Evolutionary conservation across 2,113 vertebrate genomes (phyloP).

Genomic region (Ameiurus melas): DNA sequence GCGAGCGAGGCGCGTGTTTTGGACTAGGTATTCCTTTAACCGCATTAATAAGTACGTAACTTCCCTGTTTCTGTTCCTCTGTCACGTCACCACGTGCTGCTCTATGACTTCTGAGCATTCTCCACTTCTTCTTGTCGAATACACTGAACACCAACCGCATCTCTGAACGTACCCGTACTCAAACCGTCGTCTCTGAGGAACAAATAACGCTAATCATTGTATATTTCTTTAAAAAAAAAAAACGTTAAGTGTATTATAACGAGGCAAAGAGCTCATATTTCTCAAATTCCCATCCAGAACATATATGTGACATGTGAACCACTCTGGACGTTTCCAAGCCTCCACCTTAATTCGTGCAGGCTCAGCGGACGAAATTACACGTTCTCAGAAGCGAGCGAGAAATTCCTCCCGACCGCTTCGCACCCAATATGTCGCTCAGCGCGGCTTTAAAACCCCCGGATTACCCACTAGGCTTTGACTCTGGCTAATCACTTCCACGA

Average conservation of each 20-base stretch:
- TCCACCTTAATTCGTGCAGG: neutral
- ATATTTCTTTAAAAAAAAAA: neutral
- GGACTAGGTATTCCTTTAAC: neutral
- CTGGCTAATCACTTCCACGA: neutral
- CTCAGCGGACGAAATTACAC: neutral
- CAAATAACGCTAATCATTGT: neutral
- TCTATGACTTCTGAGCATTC: neutral
- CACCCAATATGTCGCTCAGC: conserved; percentile 3
- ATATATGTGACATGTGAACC: neutral
- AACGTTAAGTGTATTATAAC: neutral
- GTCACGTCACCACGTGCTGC: neutral
- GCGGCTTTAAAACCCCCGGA: neutral
- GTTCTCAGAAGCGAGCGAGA: neutral
- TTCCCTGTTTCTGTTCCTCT: neutral
- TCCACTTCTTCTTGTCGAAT: neutral
- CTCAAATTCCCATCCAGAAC: neutral
- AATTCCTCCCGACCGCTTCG: neutral
- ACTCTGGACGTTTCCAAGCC: neutral
- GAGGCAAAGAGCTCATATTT: neutral
- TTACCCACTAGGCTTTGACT: conserved; percentile 12
- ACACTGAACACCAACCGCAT: neutral
- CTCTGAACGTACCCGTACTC: neutral
- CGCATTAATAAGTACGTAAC: neutral
- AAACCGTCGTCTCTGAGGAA: neutral
- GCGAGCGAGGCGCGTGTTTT: neutral